These are phyloP conservation scores for Cyclopterus lumpus DNA, from an alignment of 2,797 vertebrate genomes.

Conservation along the genomic window DNA sequence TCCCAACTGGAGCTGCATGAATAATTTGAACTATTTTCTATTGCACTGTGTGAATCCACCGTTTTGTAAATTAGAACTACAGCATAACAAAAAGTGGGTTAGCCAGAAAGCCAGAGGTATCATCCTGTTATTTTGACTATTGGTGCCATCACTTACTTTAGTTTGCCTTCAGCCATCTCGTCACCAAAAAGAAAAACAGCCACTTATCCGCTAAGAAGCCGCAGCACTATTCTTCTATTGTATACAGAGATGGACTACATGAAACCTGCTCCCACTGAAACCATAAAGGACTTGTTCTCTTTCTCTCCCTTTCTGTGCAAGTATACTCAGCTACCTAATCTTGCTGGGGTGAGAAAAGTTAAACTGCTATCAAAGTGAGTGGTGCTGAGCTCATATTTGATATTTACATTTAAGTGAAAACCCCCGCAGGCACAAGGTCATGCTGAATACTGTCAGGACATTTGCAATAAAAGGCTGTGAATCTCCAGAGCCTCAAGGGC, in stretches of 20 bases:
- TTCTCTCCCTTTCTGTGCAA: conserved; percentile 15
- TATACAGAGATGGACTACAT: conserved; percentile 3
- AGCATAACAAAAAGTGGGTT: conserved; percentile 57
- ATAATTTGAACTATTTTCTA: conserved; percentile 54
- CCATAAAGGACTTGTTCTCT: conserved; percentile 17
- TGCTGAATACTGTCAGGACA: background rate
- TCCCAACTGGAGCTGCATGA: conserved; percentile 64
- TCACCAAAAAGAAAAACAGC: background rate
- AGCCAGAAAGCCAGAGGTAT: conserved; percentile 34
- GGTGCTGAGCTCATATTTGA: conserved; percentile 51
- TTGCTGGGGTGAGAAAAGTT: conserved; percentile 12
- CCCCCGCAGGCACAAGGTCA: conserved; percentile 42
- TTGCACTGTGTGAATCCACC: conserved; percentile 43
- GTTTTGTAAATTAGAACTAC: conserved; percentile 51
- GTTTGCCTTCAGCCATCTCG: conserved; percentile 8
- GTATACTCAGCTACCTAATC: conserved; percentile 39
- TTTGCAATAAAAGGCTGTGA: conserved; percentile 17
- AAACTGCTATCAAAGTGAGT: conserved; percentile 59
- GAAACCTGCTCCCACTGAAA: conserved; percentile 1
- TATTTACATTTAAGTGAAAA: conserved; percentile 52
- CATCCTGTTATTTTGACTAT: conserved; percentile 15
- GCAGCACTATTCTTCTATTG: conserved; percentile 1
- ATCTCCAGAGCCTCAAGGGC: conserved; percentile 8
- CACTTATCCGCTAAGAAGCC: conserved; percentile 5
- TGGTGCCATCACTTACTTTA: conserved; percentile 11